Base-by-base conservation (phyloP, 2,888 invertebrate genomes). In the Synergus itoensis region DNA sequence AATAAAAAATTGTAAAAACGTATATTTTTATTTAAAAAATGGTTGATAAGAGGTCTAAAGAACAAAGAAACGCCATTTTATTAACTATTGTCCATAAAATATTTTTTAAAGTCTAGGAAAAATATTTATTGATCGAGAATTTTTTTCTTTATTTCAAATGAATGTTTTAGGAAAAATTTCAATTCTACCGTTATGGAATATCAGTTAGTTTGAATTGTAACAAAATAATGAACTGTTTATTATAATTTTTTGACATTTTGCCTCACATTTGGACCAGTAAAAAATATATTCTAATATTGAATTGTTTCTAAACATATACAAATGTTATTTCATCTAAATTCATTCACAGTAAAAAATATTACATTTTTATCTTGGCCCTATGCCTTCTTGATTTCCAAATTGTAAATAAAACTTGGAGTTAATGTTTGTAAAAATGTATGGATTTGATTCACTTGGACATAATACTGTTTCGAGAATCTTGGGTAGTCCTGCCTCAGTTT, bases 361-460 rank as follows among this genome's bases (percentile, higher is more conserved):
- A 36, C 4, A 77, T 21, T 62, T 63, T 82, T 80, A 86, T 86
- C 86, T 86, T 5, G 84, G 84, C 18, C 85, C 43, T 83, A 62
- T 28, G 14, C 62, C 85, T 45, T 89, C 88, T 88, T 94, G 94
- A 80, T 88, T 90, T 40, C 94, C 94, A 43, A 92, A 93, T 77
- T 88, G 84, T 14, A 90, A 87, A 88, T 91, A 94, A 21, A 84
- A 86, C 82, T 89, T 90, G 2, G 93, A 93, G 91, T 95, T 95
- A 80, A 92, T 93, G 36, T 93, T 92, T 0, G 96, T 96, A 91
- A 96, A 96, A 79, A 96, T 93, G 90, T 93, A 96, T 0, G 96
- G 96, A 0, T 94, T 92, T 1, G 90, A 88, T 0, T 89, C 84
- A 0, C 93, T 92, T 0, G 96, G 96, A 81, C 96, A 96, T 77